Percentiles rank a stretch among this genome's conserved stretches.
Evolutionary conservation across 2,888 invertebrate species (phyloP).

Genomic region (Heliconius hortense): DNA sequence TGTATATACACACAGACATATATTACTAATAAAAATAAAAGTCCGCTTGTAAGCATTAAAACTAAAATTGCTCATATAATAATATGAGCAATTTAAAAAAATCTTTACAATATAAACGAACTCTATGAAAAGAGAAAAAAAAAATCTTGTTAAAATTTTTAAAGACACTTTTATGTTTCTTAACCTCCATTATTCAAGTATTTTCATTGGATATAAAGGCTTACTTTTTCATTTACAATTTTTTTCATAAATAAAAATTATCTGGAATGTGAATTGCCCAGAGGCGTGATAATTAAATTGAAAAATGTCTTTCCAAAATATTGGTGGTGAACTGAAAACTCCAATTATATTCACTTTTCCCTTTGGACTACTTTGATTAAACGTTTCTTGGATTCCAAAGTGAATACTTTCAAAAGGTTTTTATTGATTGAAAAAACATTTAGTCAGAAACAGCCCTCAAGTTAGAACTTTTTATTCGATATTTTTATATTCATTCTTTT

Average conservation of each 20-base stretch:
- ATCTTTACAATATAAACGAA: neutral
- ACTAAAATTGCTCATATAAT: neutral
- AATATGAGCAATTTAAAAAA: too few relatives aligned
- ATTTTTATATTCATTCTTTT: constrained; percentile 19
- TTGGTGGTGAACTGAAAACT: constrained; percentile 41
- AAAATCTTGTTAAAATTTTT: constrained; percentile 8
- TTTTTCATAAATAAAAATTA: constrained; percentile 21
- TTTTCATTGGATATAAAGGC: constrained; percentile 19
- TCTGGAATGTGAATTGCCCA: constrained; percentile 32
- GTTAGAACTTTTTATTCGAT: constrained; percentile 28
- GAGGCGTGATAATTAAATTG: constrained; percentile 37
- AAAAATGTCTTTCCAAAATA: constrained; percentile 39
- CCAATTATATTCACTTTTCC: constrained; percentile 41
- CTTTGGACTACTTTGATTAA: constrained; percentile 41
- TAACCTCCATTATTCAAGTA: constrained; percentile 10
- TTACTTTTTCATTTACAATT: constrained; percentile 21
- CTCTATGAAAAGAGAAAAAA: neutral
- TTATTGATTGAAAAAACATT: constrained; percentile 37
- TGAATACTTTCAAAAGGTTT: constrained; percentile 38
- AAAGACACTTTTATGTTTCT: constrained; percentile 8
- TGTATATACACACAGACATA: neutral
- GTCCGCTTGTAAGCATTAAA: neutral
- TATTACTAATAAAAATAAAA: neutral
- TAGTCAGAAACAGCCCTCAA: constrained; percentile 28
- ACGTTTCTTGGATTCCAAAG: constrained; percentile 39